Conservation (phyloP, 1,140 invertebrate genomes). For the Meloidogyne exigua region DNA sequence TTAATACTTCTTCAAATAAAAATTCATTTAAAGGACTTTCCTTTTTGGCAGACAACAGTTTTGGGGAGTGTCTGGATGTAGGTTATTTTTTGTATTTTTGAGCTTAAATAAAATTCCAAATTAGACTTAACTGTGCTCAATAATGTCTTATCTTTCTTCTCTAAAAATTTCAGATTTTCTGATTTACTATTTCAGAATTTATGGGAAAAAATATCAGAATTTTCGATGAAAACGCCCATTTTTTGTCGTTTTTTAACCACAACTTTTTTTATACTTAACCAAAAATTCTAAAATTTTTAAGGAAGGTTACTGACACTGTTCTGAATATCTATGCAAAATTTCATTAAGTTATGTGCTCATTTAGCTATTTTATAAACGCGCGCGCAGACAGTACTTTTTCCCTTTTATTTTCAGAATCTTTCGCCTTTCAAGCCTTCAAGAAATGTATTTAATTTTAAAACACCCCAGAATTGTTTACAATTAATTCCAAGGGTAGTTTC, state of each 20-base stretch:
- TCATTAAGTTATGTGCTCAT: no score
- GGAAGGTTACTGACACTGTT: no score
- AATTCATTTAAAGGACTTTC: not conserved
- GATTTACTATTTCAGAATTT: no score
- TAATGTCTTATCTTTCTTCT: no score
- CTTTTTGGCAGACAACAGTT: not conserved
- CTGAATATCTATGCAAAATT: no score
- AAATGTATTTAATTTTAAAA: not conserved
- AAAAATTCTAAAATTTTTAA: no score
- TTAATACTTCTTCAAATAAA: not conserved
- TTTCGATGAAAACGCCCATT: no score
- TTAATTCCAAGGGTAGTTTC: not conserved
- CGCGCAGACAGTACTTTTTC: not conserved
- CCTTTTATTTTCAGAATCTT: not conserved
- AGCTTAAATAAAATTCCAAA: no score
- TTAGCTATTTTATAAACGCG: no score
- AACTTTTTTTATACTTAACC: conserved; percentile 63
- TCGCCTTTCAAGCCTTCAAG: not conserved
- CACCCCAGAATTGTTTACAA: not conserved
- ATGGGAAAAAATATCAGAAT: no score
- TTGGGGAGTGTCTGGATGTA: not conserved
- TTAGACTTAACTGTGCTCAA: no score
- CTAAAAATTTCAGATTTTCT: no score
- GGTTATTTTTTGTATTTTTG: not conserved
- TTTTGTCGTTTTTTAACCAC: not conserved